Evolutionary conservation across 1,140 invertebrate genomes (phyloP), one percentile per base, ranked within the genome.

Genomic region (Melitaea cinxia): DNA sequence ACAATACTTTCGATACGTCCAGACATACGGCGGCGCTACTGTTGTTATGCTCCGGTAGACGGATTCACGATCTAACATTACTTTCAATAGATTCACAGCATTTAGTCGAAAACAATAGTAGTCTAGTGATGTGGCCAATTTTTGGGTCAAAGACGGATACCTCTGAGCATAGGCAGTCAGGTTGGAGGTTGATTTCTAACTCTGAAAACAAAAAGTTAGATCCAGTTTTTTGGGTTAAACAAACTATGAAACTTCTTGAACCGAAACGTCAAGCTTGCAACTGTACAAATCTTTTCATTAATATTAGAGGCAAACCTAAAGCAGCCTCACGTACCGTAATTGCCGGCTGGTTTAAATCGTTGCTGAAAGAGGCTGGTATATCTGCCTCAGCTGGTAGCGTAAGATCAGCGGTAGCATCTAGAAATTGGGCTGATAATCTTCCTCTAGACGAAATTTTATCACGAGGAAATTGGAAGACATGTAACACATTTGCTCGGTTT

Each of bases 291-390:
- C n/a, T 37, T n/a, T 37, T 37, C n/a, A 9, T 37, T 37, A 37
- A 37, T n/a, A n/a, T 37, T n/a, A 37, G 33, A 37, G 9, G 2
- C n/a, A 12, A 12, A 39, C 28, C 9, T 47, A 21, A 47, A 5
- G 2, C 21, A 17, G 4, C 15, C 58, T 69, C 12, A 55, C 69
- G 62, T 45, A 37, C 35, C 10, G 35, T 65, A 4, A 67, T 71
- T 17, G 60, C 59, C 14, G 54, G 64, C 14, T 67, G 69, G 69
- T 23, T 71, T 0, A 52, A 24, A 49, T 23, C 24, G 2, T 9
- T 59, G 0, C 7, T 71, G 17, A 14, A 17, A 37, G 54, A 63
- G 19, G 55, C 65, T 5, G 37, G 45, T 4, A 60, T 70, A n/a
- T n/a, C n/a, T n/a, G 33, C 33, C 1, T 62, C 62, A 42, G 39